Conservation (phyloP, 35 echinoderm and acorn worm species). For the Patiria miniata region DNA sequence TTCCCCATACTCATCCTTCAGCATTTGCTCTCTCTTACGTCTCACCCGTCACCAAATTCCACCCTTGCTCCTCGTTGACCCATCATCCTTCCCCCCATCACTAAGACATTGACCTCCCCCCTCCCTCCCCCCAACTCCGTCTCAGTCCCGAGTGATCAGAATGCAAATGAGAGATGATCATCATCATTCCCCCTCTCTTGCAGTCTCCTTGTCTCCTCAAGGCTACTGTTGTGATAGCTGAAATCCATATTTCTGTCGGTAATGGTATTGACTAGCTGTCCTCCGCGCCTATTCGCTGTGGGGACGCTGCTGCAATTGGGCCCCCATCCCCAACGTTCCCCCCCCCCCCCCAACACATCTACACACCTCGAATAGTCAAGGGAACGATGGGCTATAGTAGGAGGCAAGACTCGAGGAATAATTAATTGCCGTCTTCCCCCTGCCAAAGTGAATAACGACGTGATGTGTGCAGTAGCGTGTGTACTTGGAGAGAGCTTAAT, state of each 20-base stretch:
- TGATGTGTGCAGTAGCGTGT: neutral
- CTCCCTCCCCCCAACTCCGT: neutral
- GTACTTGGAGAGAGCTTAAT: too few relatives aligned
- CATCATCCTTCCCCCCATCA: neutral
- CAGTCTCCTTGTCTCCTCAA: neutral
- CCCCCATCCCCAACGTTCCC: too few relatives aligned
- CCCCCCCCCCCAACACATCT: too few relatives aligned
- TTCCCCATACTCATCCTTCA: neutral
- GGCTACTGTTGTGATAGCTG: constrained; percentile 24
- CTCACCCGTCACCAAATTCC: neutral
- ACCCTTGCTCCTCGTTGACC: neutral
- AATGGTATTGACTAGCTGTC: constrained; percentile 25
- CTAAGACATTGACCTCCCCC: neutral
- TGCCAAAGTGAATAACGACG: constrained; percentile 20
- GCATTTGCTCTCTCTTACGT: neutral
- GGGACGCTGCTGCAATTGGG: neutral
- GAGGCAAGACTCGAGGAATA: neutral
- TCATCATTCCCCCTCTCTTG: neutral
- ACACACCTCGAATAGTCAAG: neutral
- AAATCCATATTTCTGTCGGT: constrained; percentile 33
- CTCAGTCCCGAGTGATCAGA: constrained; percentile 1
- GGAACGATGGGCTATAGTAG: neutral
- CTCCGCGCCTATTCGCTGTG: neutral
- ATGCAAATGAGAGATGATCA: constrained; percentile 28
- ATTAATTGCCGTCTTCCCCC: constrained; percentile 3